Evolutionary conservation across 2,888 invertebrate genomes (phyloP), one percentile per base, ranked within the genome.

Genomic region (Ecdyonurus torrentis): DNA sequence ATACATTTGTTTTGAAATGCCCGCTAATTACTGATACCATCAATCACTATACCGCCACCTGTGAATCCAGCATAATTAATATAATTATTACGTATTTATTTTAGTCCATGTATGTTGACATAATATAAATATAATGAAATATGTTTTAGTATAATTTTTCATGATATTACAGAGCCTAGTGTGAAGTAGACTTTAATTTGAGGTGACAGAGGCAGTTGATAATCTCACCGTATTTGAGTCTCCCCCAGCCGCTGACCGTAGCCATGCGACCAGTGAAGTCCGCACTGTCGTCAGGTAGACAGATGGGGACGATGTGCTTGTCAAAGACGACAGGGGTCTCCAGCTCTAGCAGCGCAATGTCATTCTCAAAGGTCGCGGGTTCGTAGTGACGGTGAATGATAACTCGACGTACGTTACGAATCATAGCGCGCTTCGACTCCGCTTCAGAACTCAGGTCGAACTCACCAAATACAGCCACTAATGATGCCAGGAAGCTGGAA

Each of bases 181-280:
- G n/a, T n/a, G n/a, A n/a, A n/a, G n/a, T n/a, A n/a, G n/a, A n/a
- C n/a, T n/a, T n/a, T n/a, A n/a, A n/a, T n/a, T n/a, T n/a, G n/a
- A n/a, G n/a, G n/a, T n/a, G n/a, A n/a, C n/a, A n/a, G n/a, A n/a
- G n/a, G n/a, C n/a, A n/a, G n/a, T n/a, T n/a, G n/a, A n/a, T n/a
- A 63, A n/a, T 10, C 23, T 23, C 69, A 81, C 90, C 89, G 71
- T 93, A 93, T 74, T 90, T 91, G 53, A 93, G 81, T 19, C 93
- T 82, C 0, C 94, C 94, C 93, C 93, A 94, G 1, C 94, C 94
- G 0, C 92, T 91, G 2, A 94, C 93, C 0, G 89, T 89, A 0
- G 91, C 94, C 81, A 89, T 85, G 64, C 87, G 81, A 0, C 91
- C 91, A 0, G 89, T 90, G 74, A 87, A 91, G 71, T 91, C 91